Evolutionary conservation across 2,888 invertebrate species (phyloP), one percentile per base, ranked within the genome.

Genomic region (Coelinius sp.): DNA sequence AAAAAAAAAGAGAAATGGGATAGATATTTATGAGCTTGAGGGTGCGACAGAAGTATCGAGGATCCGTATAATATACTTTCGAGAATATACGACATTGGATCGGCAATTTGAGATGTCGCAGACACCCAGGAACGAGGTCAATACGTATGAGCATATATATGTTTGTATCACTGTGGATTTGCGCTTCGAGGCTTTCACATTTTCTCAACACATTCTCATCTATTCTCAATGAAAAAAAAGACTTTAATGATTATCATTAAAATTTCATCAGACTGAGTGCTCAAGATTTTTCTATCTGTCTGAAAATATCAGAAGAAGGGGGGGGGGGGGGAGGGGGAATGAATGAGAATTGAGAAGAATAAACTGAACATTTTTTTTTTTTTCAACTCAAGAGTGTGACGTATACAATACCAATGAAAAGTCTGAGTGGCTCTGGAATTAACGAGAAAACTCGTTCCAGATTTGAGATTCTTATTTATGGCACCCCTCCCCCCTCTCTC

Each of bases 241-340:
- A 49, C 20, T 31, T 52, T 74, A 73, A 77, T 72, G 76, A 75
- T 73, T 35, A 64, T 53, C 77, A 73, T 73, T 69, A 41, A 72
- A 77, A 72, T 79, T 77, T 78, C 78, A 79, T 79, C 73, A 75
- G 53, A 46, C 73, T 73, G 76, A 79, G 76, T 78, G 76, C 69
- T 70, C 35, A 70, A 75, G 59, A 17, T 20, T 31, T 59, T 25
- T 31, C 10, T 53, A n/a, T 31, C 17, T 35, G 17, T 17, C 17
- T 31, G 68, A 70, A 72, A 75, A 70, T 73, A 74, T 73, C 73
- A 68, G 74, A 41, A 52, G 17, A 12, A 17, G 31, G 24, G 63
- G n/a, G n/a, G n/a, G n/a, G n/a, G n/a, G n/a, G 25, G 67, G 62
- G 75, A 70, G 69, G 52, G 59, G 59, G 46, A 72, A 72, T 46